These are phyloP conservation scores for Lampris incognitus DNA, from an alignment of 2,113 vertebrate species.

Conservation along the genomic window DNA sequence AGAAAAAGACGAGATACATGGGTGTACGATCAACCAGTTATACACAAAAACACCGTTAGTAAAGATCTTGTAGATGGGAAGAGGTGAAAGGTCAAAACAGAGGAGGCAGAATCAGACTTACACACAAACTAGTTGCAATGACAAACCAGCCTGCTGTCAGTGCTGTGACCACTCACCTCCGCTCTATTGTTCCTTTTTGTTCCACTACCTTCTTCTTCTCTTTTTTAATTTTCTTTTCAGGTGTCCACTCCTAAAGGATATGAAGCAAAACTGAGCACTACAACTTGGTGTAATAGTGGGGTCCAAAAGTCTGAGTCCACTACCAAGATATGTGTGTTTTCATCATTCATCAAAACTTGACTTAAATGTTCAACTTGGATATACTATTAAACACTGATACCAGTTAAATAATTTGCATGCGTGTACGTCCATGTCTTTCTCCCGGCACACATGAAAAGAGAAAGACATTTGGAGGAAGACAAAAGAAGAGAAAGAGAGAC, in stretches of 20 bases:
- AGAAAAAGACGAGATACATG: not conserved
- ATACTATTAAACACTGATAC: too few relatives aligned
- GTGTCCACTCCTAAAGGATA: constrained; percentile 79
- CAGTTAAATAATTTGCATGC: too few relatives aligned
- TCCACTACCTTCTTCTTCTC: constrained; percentile 79
- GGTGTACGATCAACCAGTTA: not conserved
- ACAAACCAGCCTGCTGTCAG: too few relatives aligned
- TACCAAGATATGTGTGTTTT: too few relatives aligned
- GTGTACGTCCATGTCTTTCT: too few relatives aligned
- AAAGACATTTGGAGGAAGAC: not conserved
- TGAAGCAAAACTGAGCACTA: not conserved
- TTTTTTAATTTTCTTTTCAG: constrained; percentile 82
- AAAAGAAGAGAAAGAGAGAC: not conserved
- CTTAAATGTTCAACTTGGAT: too few relatives aligned
- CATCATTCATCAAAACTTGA: too few relatives aligned
- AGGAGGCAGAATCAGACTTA: not conserved
- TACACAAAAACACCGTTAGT: too few relatives aligned
- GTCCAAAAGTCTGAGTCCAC: too few relatives aligned
- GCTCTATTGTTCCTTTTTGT: constrained; percentile 76
- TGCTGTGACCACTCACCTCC: constrained; percentile 66
- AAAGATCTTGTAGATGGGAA: too few relatives aligned
- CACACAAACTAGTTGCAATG: not conserved
- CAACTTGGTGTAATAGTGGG: not conserved
- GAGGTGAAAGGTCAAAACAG: not conserved
- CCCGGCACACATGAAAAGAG: not conserved